Base-by-base conservation (phyloP, 2,888 invertebrate species). In the Amphipoea oculea region DNA sequence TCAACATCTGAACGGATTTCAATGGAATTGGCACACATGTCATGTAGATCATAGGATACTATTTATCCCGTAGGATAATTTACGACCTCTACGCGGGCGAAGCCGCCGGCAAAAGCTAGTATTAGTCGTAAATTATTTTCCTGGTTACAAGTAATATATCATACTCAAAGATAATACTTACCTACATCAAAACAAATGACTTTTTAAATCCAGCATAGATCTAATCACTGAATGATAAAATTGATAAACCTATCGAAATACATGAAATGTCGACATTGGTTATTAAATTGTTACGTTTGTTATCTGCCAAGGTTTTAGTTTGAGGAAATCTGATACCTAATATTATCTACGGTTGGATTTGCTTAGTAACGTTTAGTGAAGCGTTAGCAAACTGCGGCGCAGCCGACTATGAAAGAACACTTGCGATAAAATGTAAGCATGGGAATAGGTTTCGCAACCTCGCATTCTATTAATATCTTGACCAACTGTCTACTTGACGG, bases 281-380 rank as follows among this genome's bases (percentile, higher is more conserved):
- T n/a, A 48, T 51, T 60, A 66, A 42, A 75, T 7, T 82, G 29
- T 66, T 60, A 74, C 20, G 68, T 76, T 83, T 75, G 42, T 83
- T 80, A 83, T 83, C 80, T 62, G 66, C 40, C n/a, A 54, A 62
- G 65, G 67, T 84, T 29, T 67, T n/a, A 54, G 45, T 71, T 71
- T 84, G 20, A 71, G 60, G 54, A 81, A 84, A 17, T 84, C 29
- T 14, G 45, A 71, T 79, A 81, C 29, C 7, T 3, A 45, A 45
- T 81, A 68, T 84, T 81, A 71, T 79, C 79, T 79, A 63, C 48
- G 40, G 79, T 81, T 81, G 7, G 79, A 72, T 67, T 81, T 81
- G 81, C 62, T 79, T 84, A 5, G 40, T 71, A 84, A 84, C 11
- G 45, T 71, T 54, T 40, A 67, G 67, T 68, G 71, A 45, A 81